Evolutionary conservation across 2,113 vertebrate species (phyloP).

Genomic region (Pelecanoides urinatrix): DNA sequence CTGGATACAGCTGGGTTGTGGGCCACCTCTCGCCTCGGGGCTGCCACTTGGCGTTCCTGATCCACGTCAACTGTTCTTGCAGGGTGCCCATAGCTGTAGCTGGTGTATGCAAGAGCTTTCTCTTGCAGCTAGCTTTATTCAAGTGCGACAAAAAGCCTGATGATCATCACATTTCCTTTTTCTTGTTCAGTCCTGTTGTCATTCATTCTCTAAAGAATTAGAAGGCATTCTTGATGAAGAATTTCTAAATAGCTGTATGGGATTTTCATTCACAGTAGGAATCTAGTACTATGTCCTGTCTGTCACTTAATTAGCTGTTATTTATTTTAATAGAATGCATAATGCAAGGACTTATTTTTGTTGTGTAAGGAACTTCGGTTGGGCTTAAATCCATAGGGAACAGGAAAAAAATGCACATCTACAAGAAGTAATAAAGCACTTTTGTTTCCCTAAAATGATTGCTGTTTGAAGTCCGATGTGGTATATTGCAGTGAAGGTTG

Average conservation of each 20-base stretch:
- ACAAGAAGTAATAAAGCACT: constrained; percentile 24
- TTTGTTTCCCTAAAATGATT: constrained; percentile 35
- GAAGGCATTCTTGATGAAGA: no score
- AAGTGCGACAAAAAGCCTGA: not conserved
- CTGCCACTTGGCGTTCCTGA: not conserved
- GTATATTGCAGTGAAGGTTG: not conserved
- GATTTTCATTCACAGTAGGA: not conserved
- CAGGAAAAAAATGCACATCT: not conserved
- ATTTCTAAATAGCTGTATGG: no score
- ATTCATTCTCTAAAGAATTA: no score
- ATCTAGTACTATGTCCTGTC: not conserved
- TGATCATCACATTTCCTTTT: no score
- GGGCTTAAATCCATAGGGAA: not conserved
- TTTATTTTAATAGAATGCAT: constrained; percentile 4
- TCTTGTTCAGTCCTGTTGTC: no score
- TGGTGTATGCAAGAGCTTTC: not conserved
- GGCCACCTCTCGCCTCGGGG: not conserved
- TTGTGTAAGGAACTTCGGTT: not conserved
- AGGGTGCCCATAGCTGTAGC: not conserved
- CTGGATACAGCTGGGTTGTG: not conserved
- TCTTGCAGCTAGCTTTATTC: not conserved
- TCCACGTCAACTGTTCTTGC: not conserved
- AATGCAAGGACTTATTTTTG: not conserved
- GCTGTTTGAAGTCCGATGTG: not conserved
- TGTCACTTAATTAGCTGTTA: not conserved